phyloP scores from a whole-genome alignment of 2,888 invertebrate genomes.

The Scaptodrosophila latifasciaeformis region DNA sequence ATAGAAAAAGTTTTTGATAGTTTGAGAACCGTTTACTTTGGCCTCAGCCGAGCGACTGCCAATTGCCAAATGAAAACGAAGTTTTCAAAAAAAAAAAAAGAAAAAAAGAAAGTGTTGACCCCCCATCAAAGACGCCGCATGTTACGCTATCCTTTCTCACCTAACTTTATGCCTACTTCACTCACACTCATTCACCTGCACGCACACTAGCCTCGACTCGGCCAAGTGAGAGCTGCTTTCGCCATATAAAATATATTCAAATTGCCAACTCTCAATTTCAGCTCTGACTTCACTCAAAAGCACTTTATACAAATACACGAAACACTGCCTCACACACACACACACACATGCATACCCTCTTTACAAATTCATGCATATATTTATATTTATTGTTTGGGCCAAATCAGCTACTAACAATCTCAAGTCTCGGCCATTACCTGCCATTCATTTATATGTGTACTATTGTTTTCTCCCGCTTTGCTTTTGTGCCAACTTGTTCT shows the following conservation, averaged over 20 bases:
- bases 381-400: slow-evolving; percentile 59
- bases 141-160: slow-evolving; percentile 3
- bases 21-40: too few relatives aligned
- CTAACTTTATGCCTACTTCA: too few relatives aligned
- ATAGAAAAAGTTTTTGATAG: too few relatives aligned
- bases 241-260: slow-evolving; percentile 60
- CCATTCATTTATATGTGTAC: too few relatives aligned
- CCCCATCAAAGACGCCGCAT: too few relatives aligned
- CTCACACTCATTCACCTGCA: too few relatives aligned
- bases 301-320: slow-evolving; percentile 9
- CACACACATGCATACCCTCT: slow-evolving; percentile 18
- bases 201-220: too few relatives aligned
- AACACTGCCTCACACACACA: slow-evolving; percentile 4
- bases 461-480: too few relatives aligned
- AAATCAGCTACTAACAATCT: slow-evolving; percentile 53
- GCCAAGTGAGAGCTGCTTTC: slow-evolving; percentile 3
- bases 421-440: slow-evolving; percentile 54
- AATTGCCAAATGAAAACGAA: too few relatives aligned
- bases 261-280: slow-evolving; percentile 44
- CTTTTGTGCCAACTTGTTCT: too few relatives aligned
- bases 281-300: background rate
- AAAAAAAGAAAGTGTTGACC: too few relatives aligned
- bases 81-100: too few relatives aligned
- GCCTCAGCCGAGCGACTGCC: slow-evolving; percentile 52
- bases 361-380: slow-evolving; percentile 30